These are phyloP conservation scores for Sycobia sp. DNA, from an alignment of 1,140 invertebrate species.

Conservation along the genomic window DNA sequence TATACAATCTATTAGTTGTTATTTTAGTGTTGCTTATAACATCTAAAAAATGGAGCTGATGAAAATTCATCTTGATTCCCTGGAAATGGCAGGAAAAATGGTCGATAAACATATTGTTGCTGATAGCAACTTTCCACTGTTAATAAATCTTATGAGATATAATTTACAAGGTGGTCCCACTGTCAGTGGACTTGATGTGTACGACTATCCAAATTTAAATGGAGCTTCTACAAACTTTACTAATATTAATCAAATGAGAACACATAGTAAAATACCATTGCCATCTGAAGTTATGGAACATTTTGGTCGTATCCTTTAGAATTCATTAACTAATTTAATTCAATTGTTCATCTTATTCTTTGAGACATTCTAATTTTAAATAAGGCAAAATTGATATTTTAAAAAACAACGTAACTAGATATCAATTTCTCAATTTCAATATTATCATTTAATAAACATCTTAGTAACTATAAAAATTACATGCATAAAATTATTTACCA, in stretches of 20 bases:
- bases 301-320: constrained; percentile 85
- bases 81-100: constrained; percentile 74
- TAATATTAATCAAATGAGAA: constrained; percentile 78
- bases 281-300: constrained; percentile 92
- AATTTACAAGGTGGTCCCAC: constrained; percentile 67
- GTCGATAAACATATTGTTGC: constrained; percentile 73
- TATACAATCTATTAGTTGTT: no score
- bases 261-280: constrained; percentile 82
- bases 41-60: constrained; percentile 59
- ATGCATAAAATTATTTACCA: neutral
- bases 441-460: no score
- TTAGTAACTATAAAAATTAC: neutral
- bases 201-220: constrained; percentile 84
- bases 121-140: constrained; percentile 74
- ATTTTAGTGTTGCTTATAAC: no score
- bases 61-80: constrained; percentile 68
- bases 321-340: constrained; percentile 41
- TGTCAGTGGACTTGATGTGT: constrained; percentile 86
- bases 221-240: constrained; percentile 69
- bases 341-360: no score
- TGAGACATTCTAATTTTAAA: constrained; percentile 53
- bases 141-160: constrained; percentile 65
- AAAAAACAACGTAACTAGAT: neutral
- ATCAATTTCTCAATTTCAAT: no score
- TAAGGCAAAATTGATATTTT: neutral